A percentile compares a stretch with the other conserved stretches of the same genome.
Conservation (phyloP, 2,888 invertebrate genomes). For the Cryptus armator region DNA sequence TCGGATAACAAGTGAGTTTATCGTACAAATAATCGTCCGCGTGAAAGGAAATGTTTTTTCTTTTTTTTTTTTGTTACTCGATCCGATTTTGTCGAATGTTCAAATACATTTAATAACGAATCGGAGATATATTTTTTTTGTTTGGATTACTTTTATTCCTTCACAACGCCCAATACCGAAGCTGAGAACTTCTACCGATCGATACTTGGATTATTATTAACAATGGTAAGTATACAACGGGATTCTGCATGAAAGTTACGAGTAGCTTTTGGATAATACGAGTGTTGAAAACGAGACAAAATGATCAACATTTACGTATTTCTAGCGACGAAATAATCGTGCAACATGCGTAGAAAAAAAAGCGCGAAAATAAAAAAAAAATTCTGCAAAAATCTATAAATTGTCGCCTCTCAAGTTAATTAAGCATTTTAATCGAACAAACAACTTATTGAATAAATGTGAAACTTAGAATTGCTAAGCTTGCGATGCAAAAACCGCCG, state of each 20-base stretch:
- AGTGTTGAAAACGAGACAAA: background rate
- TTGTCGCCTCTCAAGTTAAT: too few species aligned
- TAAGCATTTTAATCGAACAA: too few species aligned
- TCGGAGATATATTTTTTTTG: constrained; percentile 38
- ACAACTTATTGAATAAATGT: too few species aligned
- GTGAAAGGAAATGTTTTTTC: constrained; percentile 41
- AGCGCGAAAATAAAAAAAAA: too few species aligned
- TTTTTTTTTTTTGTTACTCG: constrained; percentile 44
- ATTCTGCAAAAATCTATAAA: too few species aligned
- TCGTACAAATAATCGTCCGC: constrained; percentile 59
- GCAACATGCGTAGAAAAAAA: background rate
- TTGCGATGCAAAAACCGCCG: too few species aligned
- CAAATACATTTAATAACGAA: constrained; percentile 66
- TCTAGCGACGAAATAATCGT: background rate
- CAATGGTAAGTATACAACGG: background rate
- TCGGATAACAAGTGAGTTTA: constrained; percentile 39
- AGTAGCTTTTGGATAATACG: background rate
- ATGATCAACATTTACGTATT: background rate
- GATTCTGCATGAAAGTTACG: background rate
- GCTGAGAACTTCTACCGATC: background rate
- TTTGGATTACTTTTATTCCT: constrained; percentile 37
- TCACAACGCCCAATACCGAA: constrained; percentile 26
- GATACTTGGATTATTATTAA: background rate
- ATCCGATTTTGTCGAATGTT: constrained; percentile 61
- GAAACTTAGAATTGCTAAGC: too few species aligned